Evolutionary conservation across 2,888 invertebrate species (phyloP), one percentile per base, ranked within the genome.

Genomic region (Cynaeus angustus): DNA sequence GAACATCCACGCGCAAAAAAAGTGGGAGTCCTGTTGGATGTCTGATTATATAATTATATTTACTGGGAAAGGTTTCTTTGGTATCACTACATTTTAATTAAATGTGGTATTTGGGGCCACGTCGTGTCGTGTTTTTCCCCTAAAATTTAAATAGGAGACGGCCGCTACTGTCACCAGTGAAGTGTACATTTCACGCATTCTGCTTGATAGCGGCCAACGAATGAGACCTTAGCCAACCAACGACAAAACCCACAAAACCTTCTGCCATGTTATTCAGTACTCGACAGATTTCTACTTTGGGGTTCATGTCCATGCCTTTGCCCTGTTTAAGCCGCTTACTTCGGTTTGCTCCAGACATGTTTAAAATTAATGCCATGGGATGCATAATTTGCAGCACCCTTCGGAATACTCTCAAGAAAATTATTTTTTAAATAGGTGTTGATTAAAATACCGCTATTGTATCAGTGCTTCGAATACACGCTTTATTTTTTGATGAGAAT

Each of bases 181-280:
- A 16, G 55, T 55, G 59, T 30, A 59, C 59, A 45, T 46, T 59
- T 59, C 33, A 45, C 59, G 30, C 59, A 59, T 59, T 46, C 59
- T 46, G 59, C 7, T 59, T 59, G n/a, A 46, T 33, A 26, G 43
- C 14, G 41, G 46, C 13, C 9, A 6, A 16, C 16, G 30, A 33
- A 52, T 52, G 37, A 37, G 55, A 37, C 55, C 50, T 50, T 37
- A 55, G 55, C 37, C 26, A 14, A 50, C 37, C 48, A 16, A 12
- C 14, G 30, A 38, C 38, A 62, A 62, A 48, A 62, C 50, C 62
- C 59, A 21, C 46, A 59, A 59, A 59, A 59, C 46, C 59, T 59
- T 33, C 21, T 45, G 46, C 52, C 41, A 13, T 52, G 62, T 52
- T 37, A 52, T 64, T 52, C 21, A 41, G 41, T 8, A 28, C 43